phyloP scores from a whole-genome alignment of 2,113 vertebrate genomes.

The Diphyllodes magnificus region DNA sequence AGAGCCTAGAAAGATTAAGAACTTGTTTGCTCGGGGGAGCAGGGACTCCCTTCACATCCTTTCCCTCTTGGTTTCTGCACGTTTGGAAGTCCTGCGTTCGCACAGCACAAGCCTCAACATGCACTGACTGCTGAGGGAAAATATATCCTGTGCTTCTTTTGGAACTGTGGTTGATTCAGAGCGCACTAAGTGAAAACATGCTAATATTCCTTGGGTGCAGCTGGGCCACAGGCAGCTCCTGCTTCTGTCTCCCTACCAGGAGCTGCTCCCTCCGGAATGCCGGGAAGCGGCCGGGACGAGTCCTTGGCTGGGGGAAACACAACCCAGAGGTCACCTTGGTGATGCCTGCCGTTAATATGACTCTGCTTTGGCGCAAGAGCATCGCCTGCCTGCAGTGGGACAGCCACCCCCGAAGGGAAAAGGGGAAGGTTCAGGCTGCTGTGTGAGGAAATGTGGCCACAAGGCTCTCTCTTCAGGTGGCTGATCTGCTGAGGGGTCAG shows the following conservation, averaged over 20 bases:
- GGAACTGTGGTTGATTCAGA: rapidly evolving
- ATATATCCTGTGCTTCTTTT: neutral
- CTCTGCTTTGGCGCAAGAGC: neutral
- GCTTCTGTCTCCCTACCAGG: neutral
- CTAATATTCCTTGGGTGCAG: neutral
- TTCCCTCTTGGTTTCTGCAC: neutral
- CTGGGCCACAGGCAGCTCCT: neutral
- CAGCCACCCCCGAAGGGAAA: neutral
- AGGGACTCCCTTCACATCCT: neutral
- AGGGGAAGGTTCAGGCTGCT: neutral
- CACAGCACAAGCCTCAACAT: neutral
- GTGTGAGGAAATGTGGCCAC: rapidly evolving
- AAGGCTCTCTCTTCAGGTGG: neutral
- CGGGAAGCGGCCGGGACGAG: rapidly evolving
- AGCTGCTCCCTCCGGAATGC: neutral
- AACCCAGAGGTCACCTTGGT: rapidly evolving
- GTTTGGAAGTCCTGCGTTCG: rapidly evolving
- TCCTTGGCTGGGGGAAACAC: neutral
- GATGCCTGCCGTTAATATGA: rapidly evolving
- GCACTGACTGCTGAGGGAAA: neutral
- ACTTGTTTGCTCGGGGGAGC: neutral
- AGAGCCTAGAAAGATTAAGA: neutral
- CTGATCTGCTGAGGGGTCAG: neutral
- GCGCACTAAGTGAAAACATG: neutral
- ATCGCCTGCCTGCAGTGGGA: rapidly evolving